Conservation (phyloP, 2,113 vertebrate genomes). For the Herpetotheres cachinnans region DNA sequence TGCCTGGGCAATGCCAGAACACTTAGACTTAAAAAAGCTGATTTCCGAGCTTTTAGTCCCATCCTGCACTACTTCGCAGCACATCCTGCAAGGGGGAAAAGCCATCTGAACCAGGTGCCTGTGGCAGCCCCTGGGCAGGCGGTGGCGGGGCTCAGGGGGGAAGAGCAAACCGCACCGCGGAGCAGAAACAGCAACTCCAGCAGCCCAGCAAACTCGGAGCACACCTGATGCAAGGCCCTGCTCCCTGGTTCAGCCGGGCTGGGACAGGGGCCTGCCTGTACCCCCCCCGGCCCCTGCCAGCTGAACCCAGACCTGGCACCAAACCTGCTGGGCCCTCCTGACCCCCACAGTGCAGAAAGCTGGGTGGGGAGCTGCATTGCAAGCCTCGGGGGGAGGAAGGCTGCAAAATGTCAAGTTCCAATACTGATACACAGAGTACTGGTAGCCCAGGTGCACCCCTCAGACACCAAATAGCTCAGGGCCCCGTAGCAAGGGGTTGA, state of each 20-base stretch:
- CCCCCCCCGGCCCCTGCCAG: neutral
- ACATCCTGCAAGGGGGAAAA: neutral
- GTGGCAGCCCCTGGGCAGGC: fast-evolving
- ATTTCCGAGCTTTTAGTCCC: neutral
- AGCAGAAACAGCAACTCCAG: neutral
- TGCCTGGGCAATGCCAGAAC: neutral
- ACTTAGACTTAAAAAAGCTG: neutral
- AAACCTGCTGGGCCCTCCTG: fast-evolving
- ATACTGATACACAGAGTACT: neutral
- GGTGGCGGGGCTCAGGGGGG: neutral
- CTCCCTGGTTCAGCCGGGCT: neutral
- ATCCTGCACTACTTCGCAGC: neutral
- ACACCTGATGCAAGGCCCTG: too few relatives aligned
- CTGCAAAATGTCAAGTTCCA: neutral
- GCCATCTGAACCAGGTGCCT: too few relatives aligned
- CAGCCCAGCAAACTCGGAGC: neutral
- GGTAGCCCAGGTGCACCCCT: neutral
- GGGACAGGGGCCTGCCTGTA: neutral
- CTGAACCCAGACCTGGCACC: neutral
- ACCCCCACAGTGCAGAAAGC: too few relatives aligned
- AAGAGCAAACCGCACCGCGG: neutral
- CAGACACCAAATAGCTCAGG: neutral
- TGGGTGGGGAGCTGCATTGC: fast-evolving
- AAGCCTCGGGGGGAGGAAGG: neutral
- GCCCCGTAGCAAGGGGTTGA: fast-evolving